Percentiles rank a stretch among this genome's conserved stretches.
phyloP scores from a whole-genome alignment of 2,888 invertebrate genomes.

The Tenthredo notha region DNA sequence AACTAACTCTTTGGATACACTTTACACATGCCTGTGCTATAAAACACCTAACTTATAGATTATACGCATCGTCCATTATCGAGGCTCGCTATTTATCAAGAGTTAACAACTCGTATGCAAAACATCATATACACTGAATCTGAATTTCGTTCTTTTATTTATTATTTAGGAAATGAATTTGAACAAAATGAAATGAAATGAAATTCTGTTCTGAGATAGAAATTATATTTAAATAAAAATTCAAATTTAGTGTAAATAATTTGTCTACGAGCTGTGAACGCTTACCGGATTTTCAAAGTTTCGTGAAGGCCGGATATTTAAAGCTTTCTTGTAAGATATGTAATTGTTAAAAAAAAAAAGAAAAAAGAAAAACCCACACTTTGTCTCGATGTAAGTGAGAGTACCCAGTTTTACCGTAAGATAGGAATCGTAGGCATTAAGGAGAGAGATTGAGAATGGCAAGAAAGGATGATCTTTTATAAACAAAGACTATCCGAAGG shows the following conservation, averaged over 20 bases:
- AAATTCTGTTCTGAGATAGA: not conserved
- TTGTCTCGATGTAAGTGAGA: conserved; percentile 67
- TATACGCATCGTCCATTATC: conserved; percentile 65
- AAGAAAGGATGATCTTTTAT: conserved; percentile 65
- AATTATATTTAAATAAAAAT: conserved; percentile 50
- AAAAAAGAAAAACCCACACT: conserved; percentile 19
- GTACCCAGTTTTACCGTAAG: conserved; percentile 68
- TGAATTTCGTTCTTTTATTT: conserved; percentile 47
- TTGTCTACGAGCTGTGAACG: conserved; percentile 67
- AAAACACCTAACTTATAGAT: conserved; percentile 62
- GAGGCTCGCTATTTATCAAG: conserved; percentile 69
- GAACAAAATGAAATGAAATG: not conserved
- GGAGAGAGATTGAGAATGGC: conserved; percentile 66
- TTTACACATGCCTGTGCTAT: conserved; percentile 32
- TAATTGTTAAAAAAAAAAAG: conserved; percentile 66
- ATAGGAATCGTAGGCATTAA: conserved; percentile 68
- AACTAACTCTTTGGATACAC: conserved; percentile 28
- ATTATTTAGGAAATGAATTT: not conserved
- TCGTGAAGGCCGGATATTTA: conserved; percentile 67
- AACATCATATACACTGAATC: conserved; percentile 65
- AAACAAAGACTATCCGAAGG: conserved; percentile 66
- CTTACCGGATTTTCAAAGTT: conserved; percentile 24
- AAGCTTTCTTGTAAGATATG: conserved; percentile 66
- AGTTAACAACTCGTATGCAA: conserved; percentile 58
- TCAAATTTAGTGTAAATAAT: conserved; percentile 71